Percentiles rank a stretch among this genome's conserved stretches.
phyloP scores from a whole-genome alignment of 2,888 invertebrate species.

The Ormyrus thymus region DNA sequence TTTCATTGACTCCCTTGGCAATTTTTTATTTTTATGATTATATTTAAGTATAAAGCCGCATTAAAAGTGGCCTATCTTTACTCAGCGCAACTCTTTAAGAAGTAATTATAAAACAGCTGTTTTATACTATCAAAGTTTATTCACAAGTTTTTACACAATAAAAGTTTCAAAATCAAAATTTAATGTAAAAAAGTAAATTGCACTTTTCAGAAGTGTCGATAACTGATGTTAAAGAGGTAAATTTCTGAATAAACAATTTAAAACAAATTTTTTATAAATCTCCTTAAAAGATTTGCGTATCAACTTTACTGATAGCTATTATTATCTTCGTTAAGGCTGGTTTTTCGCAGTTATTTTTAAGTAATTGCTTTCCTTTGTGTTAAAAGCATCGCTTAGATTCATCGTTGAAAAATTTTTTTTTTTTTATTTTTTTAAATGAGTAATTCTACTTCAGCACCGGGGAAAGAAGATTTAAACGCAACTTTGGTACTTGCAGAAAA shows the following conservation, averaged over 20 bases:
- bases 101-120: constrained; percentile 35
- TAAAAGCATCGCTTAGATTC: constrained; percentile 20
- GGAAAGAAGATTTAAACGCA: constrained; percentile 6
- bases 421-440: constrained; percentile 3
- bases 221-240: no score
- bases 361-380: constrained; percentile 10
- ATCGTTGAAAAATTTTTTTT: constrained; percentile 1
- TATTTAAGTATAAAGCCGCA: constrained; percentile 66
- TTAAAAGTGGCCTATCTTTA: constrained; percentile 48
- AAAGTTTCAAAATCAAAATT: not conserved
- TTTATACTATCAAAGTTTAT: not conserved
- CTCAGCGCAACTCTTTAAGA: constrained; percentile 57
- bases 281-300: constrained; percentile 26
- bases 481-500: constrained; percentile 50
- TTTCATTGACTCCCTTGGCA: constrained; percentile 3
- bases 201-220: no score
- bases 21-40: constrained; percentile 18
- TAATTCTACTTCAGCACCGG: constrained; percentile 32
- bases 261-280: not conserved
- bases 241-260: no score
- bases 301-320: constrained; percentile 5
- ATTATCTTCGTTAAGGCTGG: constrained; percentile 42
- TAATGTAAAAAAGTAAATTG: no score
- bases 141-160: not conserved
- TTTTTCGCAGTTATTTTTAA: constrained; percentile 26